These are phyloP conservation scores for Xiphophorus couchianus DNA, from an alignment of 2,113 vertebrate species.

Conservation along the genomic window DNA sequence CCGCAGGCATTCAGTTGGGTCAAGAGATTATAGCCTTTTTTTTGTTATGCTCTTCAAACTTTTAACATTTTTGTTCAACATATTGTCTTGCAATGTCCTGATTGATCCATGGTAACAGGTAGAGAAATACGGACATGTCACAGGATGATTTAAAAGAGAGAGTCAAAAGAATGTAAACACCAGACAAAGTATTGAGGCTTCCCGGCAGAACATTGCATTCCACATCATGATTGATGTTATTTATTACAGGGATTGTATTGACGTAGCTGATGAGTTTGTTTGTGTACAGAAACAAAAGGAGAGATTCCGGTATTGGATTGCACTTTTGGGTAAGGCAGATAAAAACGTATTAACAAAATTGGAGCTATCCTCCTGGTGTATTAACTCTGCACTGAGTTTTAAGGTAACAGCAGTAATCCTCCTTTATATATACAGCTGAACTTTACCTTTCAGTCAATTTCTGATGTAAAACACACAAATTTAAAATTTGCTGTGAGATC, in stretches of 20 bases:
- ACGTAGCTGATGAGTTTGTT: no score
- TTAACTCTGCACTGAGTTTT: slow-evolving; percentile 33
- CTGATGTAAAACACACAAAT: slow-evolving; percentile 9
- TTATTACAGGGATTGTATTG: no score
- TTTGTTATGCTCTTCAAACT: background rate
- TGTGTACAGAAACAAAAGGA: background rate
- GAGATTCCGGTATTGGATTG: background rate
- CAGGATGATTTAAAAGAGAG: background rate
- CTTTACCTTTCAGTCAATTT: slow-evolving; percentile 34
- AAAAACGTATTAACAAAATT: background rate
- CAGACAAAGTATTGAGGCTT: background rate
- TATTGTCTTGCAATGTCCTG: background rate
- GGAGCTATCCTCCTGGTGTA: slow-evolving; percentile 35
- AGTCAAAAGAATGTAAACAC: background rate
- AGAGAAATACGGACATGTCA: background rate
- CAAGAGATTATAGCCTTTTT: background rate
- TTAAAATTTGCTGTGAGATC: background rate
- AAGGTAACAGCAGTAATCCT: slow-evolving; percentile 50
- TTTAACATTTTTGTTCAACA: background rate
- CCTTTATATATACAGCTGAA: slow-evolving; percentile 3
- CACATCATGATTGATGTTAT: background rate
- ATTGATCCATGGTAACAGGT: background rate
- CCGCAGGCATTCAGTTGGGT: background rate
- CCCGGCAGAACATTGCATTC: background rate
- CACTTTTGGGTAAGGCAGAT: background rate